Percentiles rank a stretch among this genome's conserved stretches.
phyloP scores from a whole-genome alignment of 2,797 vertebrate species.

The Huso huso region DNA sequence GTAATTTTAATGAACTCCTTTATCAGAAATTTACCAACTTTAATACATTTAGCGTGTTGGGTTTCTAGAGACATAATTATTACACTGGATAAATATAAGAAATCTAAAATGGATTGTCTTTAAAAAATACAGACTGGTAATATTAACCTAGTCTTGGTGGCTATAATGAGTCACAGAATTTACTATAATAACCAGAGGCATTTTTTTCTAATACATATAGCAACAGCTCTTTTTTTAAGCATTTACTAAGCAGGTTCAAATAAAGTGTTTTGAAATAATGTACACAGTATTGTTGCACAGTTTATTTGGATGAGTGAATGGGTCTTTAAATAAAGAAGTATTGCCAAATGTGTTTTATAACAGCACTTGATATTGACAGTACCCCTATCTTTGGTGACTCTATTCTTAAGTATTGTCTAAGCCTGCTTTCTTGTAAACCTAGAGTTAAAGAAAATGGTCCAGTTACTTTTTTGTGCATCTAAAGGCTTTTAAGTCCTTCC shows the following conservation, averaged over 20 bases:
- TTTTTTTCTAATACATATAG: background rate
- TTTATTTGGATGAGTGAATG: constrained; percentile 27
- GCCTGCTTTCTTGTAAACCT: too few relatives aligned
- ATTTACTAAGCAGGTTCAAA: background rate
- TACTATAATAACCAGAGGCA: background rate
- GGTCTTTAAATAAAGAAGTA: constrained; percentile 43
- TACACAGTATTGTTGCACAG: background rate
- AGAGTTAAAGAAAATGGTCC: too few relatives aligned
- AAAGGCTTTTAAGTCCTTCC: constrained; percentile 50
- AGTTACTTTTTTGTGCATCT: background rate
- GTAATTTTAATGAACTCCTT: constrained; percentile 24
- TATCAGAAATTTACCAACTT: constrained; percentile 23
- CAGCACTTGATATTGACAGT: too few relatives aligned
- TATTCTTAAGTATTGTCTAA: too few relatives aligned
- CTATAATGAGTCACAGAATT: constrained; percentile 8
- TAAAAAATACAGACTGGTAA: constrained; percentile 14
- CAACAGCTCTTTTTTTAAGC: too few relatives aligned
- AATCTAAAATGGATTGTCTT: constrained; percentile 14
- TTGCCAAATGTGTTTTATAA: too few relatives aligned
- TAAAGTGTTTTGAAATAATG: background rate
- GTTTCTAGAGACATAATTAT: constrained; percentile 17
- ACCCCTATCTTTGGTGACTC: too few relatives aligned
- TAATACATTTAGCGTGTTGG: constrained; percentile 15
- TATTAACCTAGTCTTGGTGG: constrained; percentile 13
- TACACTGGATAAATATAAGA: constrained; percentile 18